Base-by-base conservation (phyloP, 2,888 invertebrate species). In the Slavum lentiscoides region DNA sequence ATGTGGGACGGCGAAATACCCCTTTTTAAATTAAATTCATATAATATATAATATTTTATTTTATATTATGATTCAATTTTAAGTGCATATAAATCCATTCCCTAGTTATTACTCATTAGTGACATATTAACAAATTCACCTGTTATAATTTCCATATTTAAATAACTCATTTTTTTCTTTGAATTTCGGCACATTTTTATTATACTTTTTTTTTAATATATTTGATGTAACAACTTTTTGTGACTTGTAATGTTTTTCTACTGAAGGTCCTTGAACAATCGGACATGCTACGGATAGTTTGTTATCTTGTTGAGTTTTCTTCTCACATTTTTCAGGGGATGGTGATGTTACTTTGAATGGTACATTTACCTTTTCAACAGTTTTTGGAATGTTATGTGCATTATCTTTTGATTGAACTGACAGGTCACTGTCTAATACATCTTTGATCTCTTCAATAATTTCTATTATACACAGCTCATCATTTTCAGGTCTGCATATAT, bases 221-320 rank as follows among this genome's bases (percentile, higher is more conserved):
- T n/a, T 17, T 77, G 39, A 43, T 17, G 53, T 39, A 61, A 23
- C 9, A 6, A n/a, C 72, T 17, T 5, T 17, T n/a, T 64, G 21
- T 68, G 59, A 58, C 39, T 67, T 58, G 21, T 23, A 39, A 17
- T 11, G n/a, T 64, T 72, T 76, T 23, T 70, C 70, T 15, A 55
- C 43, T 23, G n/a, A 15, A 6, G 95, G 95, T 86, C 95, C 95
- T 13, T 94, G 95, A 82, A 95, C 92, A 58, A 95, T 96, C 0
- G 95, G 96, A 85, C 95, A 95, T 19, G 96, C 96, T 84, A 96
- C 96, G 87, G 94, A 95, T 86, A 95, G 95, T 88, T 94, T 90
- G 0, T 90, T 89, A 85, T 93, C 92, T 86, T 64, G 8, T 23
- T 21, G 61, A 19, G 30, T 21, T 72, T 80, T 11, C 49, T 11